Base-by-base conservation (phyloP, 2,113 vertebrate genomes). In the Mirounga angustirostris region DNA sequence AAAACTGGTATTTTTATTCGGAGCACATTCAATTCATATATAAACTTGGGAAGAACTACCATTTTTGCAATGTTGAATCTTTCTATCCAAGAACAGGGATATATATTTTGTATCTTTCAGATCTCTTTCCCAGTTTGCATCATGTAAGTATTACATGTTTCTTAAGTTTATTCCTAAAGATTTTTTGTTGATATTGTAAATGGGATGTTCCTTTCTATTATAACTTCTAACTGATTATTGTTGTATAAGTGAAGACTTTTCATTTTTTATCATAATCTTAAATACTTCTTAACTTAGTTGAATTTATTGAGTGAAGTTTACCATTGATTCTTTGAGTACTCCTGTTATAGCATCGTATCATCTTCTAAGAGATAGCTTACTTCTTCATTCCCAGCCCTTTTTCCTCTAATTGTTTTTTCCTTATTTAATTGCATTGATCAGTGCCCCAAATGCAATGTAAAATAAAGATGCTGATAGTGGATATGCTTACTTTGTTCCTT, bases 271-370 rank as follows among this genome's bases (percentile, higher is more conserved):
- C 3, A 24, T 96, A 63, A 71, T 63, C 26, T 79, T 26, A 50
- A 43, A 61, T 52, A 59, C 28, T 93, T 87, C 18, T 46, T 56
- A 78, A 91, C 28, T 81, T 74, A 73, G 5, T 65, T 84, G 13
- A 89, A 73, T 84, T 92, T 88, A 58, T 54, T 92, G 69, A 88
- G 50, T 61, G 61, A 76, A 36, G 9, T 84, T 96, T 58, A 54
- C 58, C 33, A 21, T 30, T 52, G 33, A 63, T 26, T 91, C n/a
- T 59, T 80, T 36, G 74, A 69, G 61, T 78, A 94, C 12, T 71
- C 6, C 13, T 54, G 26, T 65, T 65, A 26, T 7, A 43, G 52
- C 7, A 24, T 59, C 11, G 28, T 81, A 63, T 59, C 54, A 10
- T 50, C 56, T 65, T 69, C 67, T 40, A 87, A 94, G 65, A 78